These are phyloP conservation scores for Siniperca chuatsi DNA, from an alignment of 2,113 vertebrate species.

Conservation along the genomic window DNA sequence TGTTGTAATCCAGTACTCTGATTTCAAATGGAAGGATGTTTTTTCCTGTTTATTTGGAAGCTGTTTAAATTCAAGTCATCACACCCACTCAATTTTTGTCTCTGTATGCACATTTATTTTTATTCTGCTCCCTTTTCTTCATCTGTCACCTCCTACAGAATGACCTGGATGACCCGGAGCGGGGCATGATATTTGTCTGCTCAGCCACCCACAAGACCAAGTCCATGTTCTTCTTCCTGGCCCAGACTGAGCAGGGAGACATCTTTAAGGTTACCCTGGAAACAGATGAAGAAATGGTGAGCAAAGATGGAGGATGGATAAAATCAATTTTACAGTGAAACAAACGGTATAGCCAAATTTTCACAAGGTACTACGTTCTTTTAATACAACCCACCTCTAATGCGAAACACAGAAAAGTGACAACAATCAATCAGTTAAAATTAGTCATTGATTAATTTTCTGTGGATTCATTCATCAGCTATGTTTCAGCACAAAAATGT, in stretches of 20 bases:
- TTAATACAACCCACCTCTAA: background rate
- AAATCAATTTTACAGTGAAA: background rate
- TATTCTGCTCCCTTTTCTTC: background rate
- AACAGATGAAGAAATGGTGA: conserved; percentile 99
- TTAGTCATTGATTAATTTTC: background rate
- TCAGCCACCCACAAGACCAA: conserved; percentile 99
- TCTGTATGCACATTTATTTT: conserved; percentile 12
- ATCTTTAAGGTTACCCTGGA: conserved; percentile 99
- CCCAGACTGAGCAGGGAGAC: conserved; percentile 98
- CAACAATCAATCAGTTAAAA: background rate
- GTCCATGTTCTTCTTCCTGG: conserved; percentile 99
- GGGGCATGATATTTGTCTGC: conserved; percentile 99
- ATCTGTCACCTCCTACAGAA: conserved; percentile 83
- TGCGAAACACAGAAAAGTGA: background rate
- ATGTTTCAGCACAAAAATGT: background rate
- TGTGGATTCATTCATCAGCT: background rate
- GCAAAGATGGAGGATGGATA: conserved; percentile 23
- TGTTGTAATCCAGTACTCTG: no score
- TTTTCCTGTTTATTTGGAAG: background rate
- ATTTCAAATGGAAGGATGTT: background rate
- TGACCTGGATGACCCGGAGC: conserved; percentile 97
- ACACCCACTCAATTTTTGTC: background rate
- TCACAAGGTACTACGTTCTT: no score
- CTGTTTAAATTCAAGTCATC: conserved; percentile 5
- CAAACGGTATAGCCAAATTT: background rate